Conservation (phyloP, 2,888 invertebrate genomes). For the Drosophila quinaria region DNA sequence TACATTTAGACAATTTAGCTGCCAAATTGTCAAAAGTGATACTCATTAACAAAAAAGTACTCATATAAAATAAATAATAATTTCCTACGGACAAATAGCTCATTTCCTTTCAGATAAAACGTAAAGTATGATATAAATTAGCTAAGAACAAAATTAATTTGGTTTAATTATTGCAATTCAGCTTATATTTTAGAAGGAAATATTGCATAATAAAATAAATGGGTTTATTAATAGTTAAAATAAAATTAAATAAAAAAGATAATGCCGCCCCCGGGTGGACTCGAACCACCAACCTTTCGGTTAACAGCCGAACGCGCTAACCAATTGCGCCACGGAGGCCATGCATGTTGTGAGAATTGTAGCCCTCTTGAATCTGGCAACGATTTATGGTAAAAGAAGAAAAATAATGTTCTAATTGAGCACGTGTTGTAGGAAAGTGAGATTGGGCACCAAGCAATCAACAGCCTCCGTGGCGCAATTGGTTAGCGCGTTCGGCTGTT, state of each 20-base stretch:
- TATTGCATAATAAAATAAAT: too few species aligned
- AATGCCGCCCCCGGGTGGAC: slow-evolving; percentile 97
- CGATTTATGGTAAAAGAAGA: neutral
- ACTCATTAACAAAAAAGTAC: too few species aligned
- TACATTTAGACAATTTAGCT: too few species aligned
- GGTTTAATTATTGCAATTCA: neutral
- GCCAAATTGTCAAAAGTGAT: neutral
- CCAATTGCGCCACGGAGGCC: slow-evolving; percentile 95
- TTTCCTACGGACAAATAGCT: neutral
- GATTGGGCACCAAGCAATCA: neutral
- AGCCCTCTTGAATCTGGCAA: neutral
- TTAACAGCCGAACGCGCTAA: slow-evolving; percentile 99
- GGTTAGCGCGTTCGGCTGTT: slow-evolving; percentile 99
- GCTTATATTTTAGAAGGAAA: too few species aligned
- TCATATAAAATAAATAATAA: too few species aligned
- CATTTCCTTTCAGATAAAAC: neutral
- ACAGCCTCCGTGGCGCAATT: slow-evolving; percentile 94
- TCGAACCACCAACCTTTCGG: slow-evolving; percentile 99
- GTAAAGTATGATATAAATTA: neutral
- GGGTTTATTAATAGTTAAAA: too few species aligned
- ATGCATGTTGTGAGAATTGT: neutral
- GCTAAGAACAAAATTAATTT: neutral
- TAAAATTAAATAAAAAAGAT: too few species aligned
- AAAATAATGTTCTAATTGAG: slow-evolving; percentile 2
- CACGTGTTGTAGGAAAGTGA: neutral